phyloP scores from a whole-genome alignment of 2,797 vertebrate genomes.

The Anguilla pacifica region DNA sequence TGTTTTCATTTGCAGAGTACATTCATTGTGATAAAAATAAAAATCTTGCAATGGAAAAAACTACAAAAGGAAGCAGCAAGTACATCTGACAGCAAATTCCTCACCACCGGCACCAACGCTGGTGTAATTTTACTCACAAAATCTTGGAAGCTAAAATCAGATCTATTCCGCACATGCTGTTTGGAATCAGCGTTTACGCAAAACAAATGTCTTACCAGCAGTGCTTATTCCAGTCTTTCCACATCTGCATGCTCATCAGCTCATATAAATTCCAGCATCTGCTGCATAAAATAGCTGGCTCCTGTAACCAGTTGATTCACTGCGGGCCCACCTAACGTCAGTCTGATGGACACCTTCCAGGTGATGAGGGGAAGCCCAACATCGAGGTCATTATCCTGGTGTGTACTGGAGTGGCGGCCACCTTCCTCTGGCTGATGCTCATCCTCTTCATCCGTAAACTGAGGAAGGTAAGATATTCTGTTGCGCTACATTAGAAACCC shows the following conservation, averaged over 20 bases:
- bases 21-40: background rate
- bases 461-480: conserved; percentile 76
- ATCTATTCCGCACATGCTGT: background rate
- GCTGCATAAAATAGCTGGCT: too few species aligned
- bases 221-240: background rate
- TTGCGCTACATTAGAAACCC: background rate
- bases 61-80: background rate
- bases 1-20: background rate
- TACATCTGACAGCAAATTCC: background rate
- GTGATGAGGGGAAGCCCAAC: conserved; percentile 56
- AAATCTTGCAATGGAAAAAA: background rate
- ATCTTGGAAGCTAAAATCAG: background rate
- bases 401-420: conserved; percentile 86
- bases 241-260: background rate
- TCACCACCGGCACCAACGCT: background rate
- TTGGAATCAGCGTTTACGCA: background rate
- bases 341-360: background rate
- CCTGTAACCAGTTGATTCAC: background rate
- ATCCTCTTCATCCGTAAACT: conserved; percentile 92
- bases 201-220: background rate
- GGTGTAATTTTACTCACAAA: background rate
- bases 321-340: background rate
- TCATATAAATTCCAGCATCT: background rate
- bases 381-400: conserved; percentile 91
- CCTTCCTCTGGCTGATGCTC: conserved; percentile 93